Evolutionary conservation across 2,888 invertebrate genomes (phyloP), one percentile per base, ranked within the genome.

Genomic region (Ypsolopha scabrella): DNA sequence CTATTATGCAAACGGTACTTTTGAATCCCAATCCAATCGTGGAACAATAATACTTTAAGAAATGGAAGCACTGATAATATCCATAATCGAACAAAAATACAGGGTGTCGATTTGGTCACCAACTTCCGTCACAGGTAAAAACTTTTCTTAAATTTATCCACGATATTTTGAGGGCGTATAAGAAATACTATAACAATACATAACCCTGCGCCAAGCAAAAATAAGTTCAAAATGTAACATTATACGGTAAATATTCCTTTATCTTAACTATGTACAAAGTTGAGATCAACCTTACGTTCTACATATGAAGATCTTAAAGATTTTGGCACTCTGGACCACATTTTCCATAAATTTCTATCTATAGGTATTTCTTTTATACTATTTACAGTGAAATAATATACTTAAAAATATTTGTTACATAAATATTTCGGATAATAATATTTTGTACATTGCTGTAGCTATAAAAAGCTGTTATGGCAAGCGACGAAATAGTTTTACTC

Each of bases 261-360:
- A 54, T 56, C 57, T 59, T 57, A 54, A 65, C 67, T 80, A 85
- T 81, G 70, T 83, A 83, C 82, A 83, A 52, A 67, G 70, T 73
- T 86, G 85, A 86, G 85, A 86, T 86, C 85, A 76, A 79, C 75
- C 78, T 83, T 80, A 82, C 51, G 10, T 58, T 65, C 68, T 77
- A 72, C 55, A 66, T 72, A 70, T 72, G 74, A 79, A 80, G 79
- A 81, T 80, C 80, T 79, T 79, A 76, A 61, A 72, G 67, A 79
- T 75, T 82, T 85, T 86, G 86, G 85, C 85, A 85, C 85, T 70
- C 60, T 68, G 76, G 81, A 79, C 85, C 85, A 82, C 83, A 76
- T 33, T 41, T 49, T 44, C 36, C 11, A 24, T 39, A 39, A 39
- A n/a, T 39, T 39, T n/a, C 9, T 39, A 39, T 39, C 67, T 65